Evolutionary conservation across 2,888 invertebrate species (phyloP).

Genomic region (Linyphia triangularis): DNA sequence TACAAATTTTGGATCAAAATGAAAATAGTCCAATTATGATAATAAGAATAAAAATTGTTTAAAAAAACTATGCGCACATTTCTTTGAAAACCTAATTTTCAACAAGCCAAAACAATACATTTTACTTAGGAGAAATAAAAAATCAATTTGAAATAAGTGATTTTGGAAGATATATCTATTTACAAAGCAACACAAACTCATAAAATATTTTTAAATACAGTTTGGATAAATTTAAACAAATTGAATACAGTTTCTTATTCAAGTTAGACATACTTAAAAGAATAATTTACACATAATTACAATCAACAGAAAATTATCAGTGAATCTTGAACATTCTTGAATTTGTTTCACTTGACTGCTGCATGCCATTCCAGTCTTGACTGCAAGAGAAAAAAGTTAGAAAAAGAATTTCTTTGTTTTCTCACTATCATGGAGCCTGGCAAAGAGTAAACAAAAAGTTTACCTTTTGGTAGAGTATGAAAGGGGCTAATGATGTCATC

Average conservation of each 20-base stretch:
- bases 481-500: constrained; percentile 67
- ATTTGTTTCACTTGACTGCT: not conserved
- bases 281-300: not conserved
- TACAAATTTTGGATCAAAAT: too few relatives aligned
- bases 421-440: not conserved
- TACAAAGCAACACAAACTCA: not conserved
- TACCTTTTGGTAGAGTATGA: constrained; percentile 55
- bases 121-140: too few relatives aligned
- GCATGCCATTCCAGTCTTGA: constrained; percentile 10
- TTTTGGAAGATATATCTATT: not conserved
- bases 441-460: constrained; percentile 36
- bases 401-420: not conserved
- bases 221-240: not conserved
- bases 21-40: too few relatives aligned
- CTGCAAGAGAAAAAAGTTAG: constrained; percentile 28
- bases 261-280: too few relatives aligned
- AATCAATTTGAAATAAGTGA: too few relatives aligned
- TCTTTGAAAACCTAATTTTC: too few relatives aligned
- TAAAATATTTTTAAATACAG: not conserved
- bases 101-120: too few relatives aligned
- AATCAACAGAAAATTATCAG: not conserved
- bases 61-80: too few relatives aligned
- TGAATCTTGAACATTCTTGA: constrained; percentile 12
- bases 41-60: too few relatives aligned
- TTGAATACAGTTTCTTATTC: not conserved